Percentiles rank a stretch among this genome's conserved stretches.
phyloP scores from a whole-genome alignment of 2,888 invertebrate species.

The Theretra japonica region DNA sequence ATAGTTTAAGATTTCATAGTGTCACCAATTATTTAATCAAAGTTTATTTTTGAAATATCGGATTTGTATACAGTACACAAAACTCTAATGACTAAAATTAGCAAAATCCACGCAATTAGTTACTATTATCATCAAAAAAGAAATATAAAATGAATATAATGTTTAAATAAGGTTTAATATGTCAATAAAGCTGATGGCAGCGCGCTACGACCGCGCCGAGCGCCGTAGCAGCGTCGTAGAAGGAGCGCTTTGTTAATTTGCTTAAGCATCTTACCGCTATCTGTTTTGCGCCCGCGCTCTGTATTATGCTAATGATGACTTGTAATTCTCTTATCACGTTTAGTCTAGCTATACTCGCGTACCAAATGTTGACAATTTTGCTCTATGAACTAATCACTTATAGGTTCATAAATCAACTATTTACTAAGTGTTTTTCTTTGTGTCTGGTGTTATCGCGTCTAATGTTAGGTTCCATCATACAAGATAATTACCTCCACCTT shows the following conservation, averaged over 20 bases:
- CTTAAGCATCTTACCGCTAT: conserved; percentile 83
- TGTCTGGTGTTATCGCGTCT: not conserved
- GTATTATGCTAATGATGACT: conserved; percentile 78
- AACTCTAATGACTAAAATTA: too few species aligned
- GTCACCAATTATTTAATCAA: too few species aligned
- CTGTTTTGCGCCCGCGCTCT: conserved; percentile 72
- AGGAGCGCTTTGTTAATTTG: conserved; percentile 69
- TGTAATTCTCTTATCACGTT: conserved; percentile 80
- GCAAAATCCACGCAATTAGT: too few species aligned
- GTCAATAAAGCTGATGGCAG: conserved; percentile 50
- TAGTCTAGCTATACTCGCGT: conserved; percentile 63
- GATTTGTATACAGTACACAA: too few species aligned
- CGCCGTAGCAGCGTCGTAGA: conserved; percentile 52
- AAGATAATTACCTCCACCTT: too few species aligned
- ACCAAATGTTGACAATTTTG: conserved; percentile 7
- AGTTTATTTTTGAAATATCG: too few species aligned
- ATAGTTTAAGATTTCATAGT: too few species aligned
- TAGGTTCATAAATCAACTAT: not conserved
- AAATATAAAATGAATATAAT: conserved; percentile 2
- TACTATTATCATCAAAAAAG: not conserved
- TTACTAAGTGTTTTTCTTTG: not conserved
- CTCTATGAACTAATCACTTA: not conserved
- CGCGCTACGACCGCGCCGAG: conserved; percentile 45
- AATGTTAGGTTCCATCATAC: too few species aligned
- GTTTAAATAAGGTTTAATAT: conserved; percentile 42